Base-by-base conservation (phyloP, 2,888 invertebrate genomes). In the Mellilla xanthometata region DNA sequence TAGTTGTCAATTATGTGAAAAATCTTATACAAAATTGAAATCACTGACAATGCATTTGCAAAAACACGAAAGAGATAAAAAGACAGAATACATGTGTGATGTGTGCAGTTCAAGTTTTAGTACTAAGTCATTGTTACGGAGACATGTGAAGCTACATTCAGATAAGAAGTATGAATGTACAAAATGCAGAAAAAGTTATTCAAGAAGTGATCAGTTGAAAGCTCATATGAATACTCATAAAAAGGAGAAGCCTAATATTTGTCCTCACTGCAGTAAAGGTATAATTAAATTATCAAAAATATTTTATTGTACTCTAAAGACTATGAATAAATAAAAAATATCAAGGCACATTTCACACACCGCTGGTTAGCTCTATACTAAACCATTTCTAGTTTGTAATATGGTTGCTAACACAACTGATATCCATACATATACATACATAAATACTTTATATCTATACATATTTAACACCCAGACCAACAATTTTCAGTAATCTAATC, bases 181-280 rank as follows among this genome's bases (percentile, higher is more conserved):
- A 2, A 72, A 90, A 31, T 93, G 93, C 58, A 74, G 87, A 1
- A 93, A 92, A 60, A 81, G 81, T 1, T 93, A 91, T 60, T 83
- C 91, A 0, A 75, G 93, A 32, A 84, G 87, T 1, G 92, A 93
- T 34, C 92, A 92, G 56, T 68, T 93, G 0, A 79, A 79, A 6
- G 81, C 89, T 44, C 93, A 93, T 64, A 78, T 92, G 73, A 91
- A 91, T 54, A 81, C 82, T n/a, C 93, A 93, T 69, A 81, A 83
- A 11, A 90, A 91, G 2, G 67, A 82, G 12, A 93, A 92, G 62
- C 89, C 91, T 3, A 90, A 92, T 65, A 76, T 84, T 9, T 93
- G 93, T 65, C 79, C 87, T 22, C 88, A 90, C 58, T 93, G 92
- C 68, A 84, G 80, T 46, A 93, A 93, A 91, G 91, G 87, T 92